A percentile compares a stretch with the other conserved stretches of the same genome.
Conservation (phyloP, 2,113 vertebrate genomes). For the Chaenocephalus aceratus region DNA sequence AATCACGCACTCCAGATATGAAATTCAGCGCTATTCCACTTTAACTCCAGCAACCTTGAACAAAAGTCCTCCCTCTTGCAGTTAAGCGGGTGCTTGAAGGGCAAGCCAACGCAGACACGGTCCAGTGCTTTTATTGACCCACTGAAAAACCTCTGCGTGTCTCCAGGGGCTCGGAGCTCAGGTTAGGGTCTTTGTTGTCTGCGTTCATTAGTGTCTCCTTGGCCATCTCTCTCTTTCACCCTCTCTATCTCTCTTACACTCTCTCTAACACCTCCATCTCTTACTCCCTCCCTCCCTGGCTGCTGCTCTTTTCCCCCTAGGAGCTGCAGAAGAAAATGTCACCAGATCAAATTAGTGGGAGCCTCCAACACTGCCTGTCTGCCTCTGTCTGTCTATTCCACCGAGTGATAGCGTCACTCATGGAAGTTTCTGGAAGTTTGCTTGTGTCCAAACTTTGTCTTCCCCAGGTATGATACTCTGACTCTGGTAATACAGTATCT, state of each 20-base stretch:
- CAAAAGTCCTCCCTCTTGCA: slow-evolving; percentile 68
- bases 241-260: slow-evolving; percentile 20
- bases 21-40: slow-evolving; percentile 52
- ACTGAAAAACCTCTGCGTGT: slow-evolving; percentile 69
- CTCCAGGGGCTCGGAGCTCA: slow-evolving; percentile 69
- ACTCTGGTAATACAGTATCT: background rate
- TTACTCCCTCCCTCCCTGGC: slow-evolving; percentile 44
- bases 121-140: slow-evolving; percentile 82
- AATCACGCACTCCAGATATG: slow-evolving; percentile 31
- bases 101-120: slow-evolving; percentile 68
- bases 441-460: slow-evolving; percentile 64
- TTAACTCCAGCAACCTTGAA: slow-evolving; percentile 77
- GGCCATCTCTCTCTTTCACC: slow-evolving; percentile 35
- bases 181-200: slow-evolving; percentile 81
- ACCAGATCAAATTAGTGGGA: slow-evolving; percentile 77
- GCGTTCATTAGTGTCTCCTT: slow-evolving; percentile 82
- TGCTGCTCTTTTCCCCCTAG: slow-evolving; percentile 71
- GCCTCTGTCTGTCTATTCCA: slow-evolving; percentile 60
- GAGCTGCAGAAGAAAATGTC: slow-evolving; percentile 77
- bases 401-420: slow-evolving; percentile 64
- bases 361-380: slow-evolving; percentile 72
- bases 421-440: slow-evolving; percentile 56
- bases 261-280: slow-evolving; percentile 54
- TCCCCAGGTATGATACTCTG: slow-evolving; percentile 48
- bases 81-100: slow-evolving; percentile 76